A percentile compares a stretch with the other conserved stretches of the same genome.
These are phyloP conservation scores for Calonectris borealis DNA, from an alignment of 2,113 vertebrate genomes.

Conservation along the genomic window DNA sequence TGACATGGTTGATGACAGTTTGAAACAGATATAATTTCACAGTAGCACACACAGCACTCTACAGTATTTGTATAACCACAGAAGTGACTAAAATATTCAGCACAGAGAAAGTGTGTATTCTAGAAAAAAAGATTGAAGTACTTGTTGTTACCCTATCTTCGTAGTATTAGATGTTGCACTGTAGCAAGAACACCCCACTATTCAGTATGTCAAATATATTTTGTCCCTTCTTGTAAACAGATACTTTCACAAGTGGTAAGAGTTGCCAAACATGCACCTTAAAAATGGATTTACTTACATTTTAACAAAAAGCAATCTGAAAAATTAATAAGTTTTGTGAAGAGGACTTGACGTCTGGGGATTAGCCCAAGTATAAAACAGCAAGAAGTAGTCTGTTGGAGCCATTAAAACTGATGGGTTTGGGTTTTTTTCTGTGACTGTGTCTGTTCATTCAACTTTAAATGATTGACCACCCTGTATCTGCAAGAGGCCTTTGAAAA, in stretches of 20 bases:
- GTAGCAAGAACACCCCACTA: neutral
- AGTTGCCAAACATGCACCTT: neutral
- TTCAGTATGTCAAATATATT: neutral
- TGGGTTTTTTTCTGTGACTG: neutral
- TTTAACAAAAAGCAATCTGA: constrained; percentile 23
- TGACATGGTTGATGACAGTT: neutral
- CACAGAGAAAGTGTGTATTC: neutral
- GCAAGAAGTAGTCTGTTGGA: neutral
- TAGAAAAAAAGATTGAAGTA: neutral
- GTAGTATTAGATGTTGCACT: neutral
- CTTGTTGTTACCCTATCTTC: neutral
- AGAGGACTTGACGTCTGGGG: constrained; percentile 2
- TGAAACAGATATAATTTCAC: neutral
- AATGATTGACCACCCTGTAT: neutral
- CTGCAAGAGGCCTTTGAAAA: neutral
- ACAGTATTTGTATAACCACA: neutral
- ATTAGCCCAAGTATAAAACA: neutral
- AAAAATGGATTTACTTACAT: constrained; percentile 30
- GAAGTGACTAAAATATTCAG: neutral
- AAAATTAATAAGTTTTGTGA: neutral
- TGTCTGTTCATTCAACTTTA: neutral
- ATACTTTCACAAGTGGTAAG: neutral
- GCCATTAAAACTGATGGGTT: neutral
- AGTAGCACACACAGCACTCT: neutral
- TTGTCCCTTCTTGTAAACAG: neutral